Evolutionary conservation across 2,797 vertebrate species (phyloP).

Genomic region (Chrysocyon brachyurus): DNA sequence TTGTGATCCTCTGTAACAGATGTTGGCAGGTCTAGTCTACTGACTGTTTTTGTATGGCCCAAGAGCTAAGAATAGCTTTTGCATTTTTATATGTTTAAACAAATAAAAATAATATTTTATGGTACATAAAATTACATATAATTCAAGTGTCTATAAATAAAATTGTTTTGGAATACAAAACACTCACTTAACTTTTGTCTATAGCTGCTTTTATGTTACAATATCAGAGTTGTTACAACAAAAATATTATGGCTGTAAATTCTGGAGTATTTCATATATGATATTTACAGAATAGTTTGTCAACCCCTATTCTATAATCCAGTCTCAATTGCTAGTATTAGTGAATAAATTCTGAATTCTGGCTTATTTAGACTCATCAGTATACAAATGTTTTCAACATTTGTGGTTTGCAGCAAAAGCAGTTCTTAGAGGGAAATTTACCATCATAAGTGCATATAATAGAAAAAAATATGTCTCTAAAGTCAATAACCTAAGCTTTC

Average conservation of each 20-base stretch:
- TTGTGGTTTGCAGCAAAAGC: not conserved
- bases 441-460: not conserved
- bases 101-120: constrained; percentile 9
- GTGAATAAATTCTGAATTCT: not conserved
- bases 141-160: not conserved
- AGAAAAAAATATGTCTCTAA: not conserved
- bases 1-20: not conserved
- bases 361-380: not conserved
- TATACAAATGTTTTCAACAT: not conserved
- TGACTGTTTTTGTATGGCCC: not conserved
- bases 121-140: not conserved
- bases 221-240: not conserved
- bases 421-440: not conserved
- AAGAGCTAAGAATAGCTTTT: not conserved
- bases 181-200: not conserved
- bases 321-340: not conserved
- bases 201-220: not conserved
- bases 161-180: not conserved
- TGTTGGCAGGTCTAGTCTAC: not conserved
- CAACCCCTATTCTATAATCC: not conserved
- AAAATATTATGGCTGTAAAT: not conserved
- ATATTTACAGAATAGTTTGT: not conserved
- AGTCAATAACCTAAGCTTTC: not conserved
- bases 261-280: not conserved
- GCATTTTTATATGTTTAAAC: not conserved